Evolutionary conservation across 64 coral and sea anemone genomes (phyloP).

Genomic region (Acropora yongei): DNA sequence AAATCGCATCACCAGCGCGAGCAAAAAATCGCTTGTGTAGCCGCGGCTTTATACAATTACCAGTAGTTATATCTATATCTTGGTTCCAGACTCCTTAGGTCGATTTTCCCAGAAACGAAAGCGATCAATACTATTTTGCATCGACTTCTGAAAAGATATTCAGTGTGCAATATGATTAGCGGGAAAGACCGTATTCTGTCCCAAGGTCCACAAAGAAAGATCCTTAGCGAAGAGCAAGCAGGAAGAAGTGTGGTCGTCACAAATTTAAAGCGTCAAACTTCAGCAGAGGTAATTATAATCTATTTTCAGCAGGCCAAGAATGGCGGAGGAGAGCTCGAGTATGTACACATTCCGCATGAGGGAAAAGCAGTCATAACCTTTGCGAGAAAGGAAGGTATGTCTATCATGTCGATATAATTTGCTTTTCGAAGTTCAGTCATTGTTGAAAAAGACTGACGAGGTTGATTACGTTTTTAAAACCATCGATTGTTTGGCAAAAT

Average conservation of each 20-base stretch:
- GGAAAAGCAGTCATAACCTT: slow-evolving; percentile 65
- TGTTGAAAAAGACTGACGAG: not conserved
- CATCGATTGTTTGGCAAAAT: not conserved
- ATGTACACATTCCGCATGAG: slow-evolving; percentile 22
- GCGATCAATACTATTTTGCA: not conserved
- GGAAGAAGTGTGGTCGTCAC: slow-evolving; percentile 51
- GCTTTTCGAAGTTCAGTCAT: not conserved
- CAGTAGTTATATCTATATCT: not conserved
- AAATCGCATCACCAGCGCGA: too few species aligned
- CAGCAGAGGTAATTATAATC: slow-evolving; percentile 11
- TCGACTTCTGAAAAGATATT: too few species aligned
- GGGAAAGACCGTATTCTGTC: not conserved
- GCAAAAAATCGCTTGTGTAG: too few species aligned
- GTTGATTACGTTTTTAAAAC: not conserved
- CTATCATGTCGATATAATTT: not conserved
- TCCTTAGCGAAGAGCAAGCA: slow-evolving; percentile 23
- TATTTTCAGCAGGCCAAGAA: slow-evolving; percentile 68
- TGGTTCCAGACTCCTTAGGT: not conserved
- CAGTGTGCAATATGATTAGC: not conserved
- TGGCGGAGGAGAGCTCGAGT: slow-evolving; percentile 70
- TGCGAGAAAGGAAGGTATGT: slow-evolving; percentile 30
- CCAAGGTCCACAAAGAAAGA: not conserved
- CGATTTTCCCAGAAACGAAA: not conserved
- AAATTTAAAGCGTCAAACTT: slow-evolving; percentile 13
- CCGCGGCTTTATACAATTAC: too few species aligned